Evolutionary conservation across 1,140 invertebrate genomes (phyloP), one percentile per base, ranked within the genome.

Genomic region (Drosophila insularis): DNA sequence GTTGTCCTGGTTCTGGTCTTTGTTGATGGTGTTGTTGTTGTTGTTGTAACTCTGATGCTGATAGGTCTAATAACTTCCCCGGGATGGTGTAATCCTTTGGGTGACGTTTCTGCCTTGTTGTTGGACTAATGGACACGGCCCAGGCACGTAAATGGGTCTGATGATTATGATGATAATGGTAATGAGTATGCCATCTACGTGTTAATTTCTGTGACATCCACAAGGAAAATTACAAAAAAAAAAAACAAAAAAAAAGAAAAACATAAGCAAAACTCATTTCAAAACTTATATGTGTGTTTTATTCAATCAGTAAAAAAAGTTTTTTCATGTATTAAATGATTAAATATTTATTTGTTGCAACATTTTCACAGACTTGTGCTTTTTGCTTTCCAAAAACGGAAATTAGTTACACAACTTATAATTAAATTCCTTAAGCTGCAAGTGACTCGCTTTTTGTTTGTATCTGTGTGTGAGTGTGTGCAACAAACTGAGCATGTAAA

Each of bases 361-460:
- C 77, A 68, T 71, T 77, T 85, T 60, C 35, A 17, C 56, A 35
- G 56, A 61, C 19, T 69, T 74, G 70, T 81, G 70, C 81, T 78
- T 75, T 72, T 69, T 71, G 71, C n/a, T n/a, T n/a, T n/a, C 81
- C 59, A 79, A 80, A 80, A 80, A 80, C 82, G 82, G 80, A 89
- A 87, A 87, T 89, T 89, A 87, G 82, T 87, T 89, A 71, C 80
- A 87, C 75, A 87, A 87, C 76, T 87, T 82, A 89, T 87, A 87
- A 87, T 87, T 87, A 87, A 87, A 87, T 87, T 87, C 82, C 82
- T 71, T 77, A 62, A 72, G 54, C 27, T 74, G 69, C 77, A 84
- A 67, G 43, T 55, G 11, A 17, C 23, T 11, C 5, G n/a, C n/a
- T n/a, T n/a, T n/a, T n/a, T n/a, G n/a, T 40, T 1, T 53, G 23